Evolutionary conservation across 2,797 vertebrate species (phyloP).

Genomic region (Knipowitschia caucasica): DNA sequence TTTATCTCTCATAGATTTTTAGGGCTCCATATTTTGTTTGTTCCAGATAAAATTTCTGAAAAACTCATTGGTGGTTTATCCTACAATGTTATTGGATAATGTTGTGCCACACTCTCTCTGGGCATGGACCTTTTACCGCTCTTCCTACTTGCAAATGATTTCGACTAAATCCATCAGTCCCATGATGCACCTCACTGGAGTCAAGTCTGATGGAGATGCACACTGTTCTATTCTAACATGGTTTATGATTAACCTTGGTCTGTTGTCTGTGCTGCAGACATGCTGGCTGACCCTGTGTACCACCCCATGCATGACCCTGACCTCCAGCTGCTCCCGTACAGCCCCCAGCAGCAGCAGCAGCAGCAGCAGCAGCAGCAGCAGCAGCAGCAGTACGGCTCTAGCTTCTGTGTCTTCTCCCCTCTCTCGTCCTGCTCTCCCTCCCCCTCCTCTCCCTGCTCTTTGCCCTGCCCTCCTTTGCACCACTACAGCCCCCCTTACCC

Average conservation of each 20-base stretch:
- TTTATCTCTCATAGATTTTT: too few species aligned
- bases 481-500: constrained; percentile 75
- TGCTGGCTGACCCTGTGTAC: constrained; percentile 84
- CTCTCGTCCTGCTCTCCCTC: constrained; percentile 66
- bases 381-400: constrained; percentile 65
- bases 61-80: too few species aligned
- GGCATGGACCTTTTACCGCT: too few species aligned
- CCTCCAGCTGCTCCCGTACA: constrained; percentile 81
- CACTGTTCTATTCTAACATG: background rate
- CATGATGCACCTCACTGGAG: background rate
- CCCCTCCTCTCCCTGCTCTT: constrained; percentile 66
- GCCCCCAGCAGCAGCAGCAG: constrained; percentile 78
- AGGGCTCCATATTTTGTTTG: too few species aligned
- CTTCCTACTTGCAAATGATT: too few species aligned
- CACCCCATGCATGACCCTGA: constrained; percentile 84
- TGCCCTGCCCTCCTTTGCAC: constrained; percentile 74
- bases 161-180: background rate
- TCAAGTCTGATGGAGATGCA: background rate
- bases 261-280: constrained; percentile 69
- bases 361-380: constrained; percentile 80
- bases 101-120: too few species aligned
- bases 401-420: constrained; percentile 77
- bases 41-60: too few species aligned
- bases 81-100: too few species aligned
- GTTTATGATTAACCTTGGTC: background rate